Percentiles rank a stretch among this genome's conserved stretches.
Evolutionary conservation across 2,797 vertebrate genomes (phyloP).

Genomic region (Gallinago stenura): DNA sequence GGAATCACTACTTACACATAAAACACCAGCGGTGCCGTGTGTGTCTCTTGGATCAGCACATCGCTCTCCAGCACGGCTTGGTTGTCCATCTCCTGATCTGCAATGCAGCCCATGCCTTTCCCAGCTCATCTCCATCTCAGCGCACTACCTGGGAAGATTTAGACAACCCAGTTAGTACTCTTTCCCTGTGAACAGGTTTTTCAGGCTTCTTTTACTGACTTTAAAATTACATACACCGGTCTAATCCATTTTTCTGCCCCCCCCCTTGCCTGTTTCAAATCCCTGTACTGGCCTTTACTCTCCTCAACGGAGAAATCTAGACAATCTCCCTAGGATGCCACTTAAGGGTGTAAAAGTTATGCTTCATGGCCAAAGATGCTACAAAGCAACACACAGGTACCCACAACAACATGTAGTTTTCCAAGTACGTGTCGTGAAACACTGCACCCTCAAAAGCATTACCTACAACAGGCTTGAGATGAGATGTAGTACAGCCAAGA

Average conservation of each 20-base stretch:
- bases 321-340: not conserved
- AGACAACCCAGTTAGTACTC: not conserved
- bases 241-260: not conserved
- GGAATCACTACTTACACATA: not conserved
- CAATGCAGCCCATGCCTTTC: not conserved
- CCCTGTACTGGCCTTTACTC: not conserved
- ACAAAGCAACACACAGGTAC: not conserved
- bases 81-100: too few relatives aligned
- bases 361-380: not conserved
- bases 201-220: not conserved
- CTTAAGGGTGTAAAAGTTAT: fast-evolving
- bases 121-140: not conserved
- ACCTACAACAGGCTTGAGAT: not conserved
- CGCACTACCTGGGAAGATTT: not conserved
- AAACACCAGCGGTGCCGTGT: fast-evolving
- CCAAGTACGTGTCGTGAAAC: not conserved
- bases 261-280: not conserved
- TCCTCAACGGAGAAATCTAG: not conserved
- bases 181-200: not conserved
- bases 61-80: not conserved
- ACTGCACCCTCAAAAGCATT: not conserved
- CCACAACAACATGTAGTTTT: not conserved
- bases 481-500: not conserved
- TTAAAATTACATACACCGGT: not conserved
- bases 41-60: not conserved